Percentiles rank a stretch among this genome's conserved stretches.
phyloP scores from a whole-genome alignment of 2,888 invertebrate species.

The Balanococcus diminutus region DNA sequence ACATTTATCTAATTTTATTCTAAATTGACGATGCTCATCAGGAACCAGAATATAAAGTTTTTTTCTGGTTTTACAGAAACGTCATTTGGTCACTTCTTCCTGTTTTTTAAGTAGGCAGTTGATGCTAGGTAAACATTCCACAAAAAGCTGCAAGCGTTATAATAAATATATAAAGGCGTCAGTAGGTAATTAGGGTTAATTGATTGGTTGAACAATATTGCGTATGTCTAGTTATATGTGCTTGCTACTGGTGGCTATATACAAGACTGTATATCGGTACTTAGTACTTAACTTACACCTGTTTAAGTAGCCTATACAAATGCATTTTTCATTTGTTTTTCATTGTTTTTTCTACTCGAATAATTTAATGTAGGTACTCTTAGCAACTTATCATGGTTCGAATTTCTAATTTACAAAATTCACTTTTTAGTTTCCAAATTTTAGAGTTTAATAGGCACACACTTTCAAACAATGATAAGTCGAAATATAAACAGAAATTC shows the following conservation, averaged over 20 bases:
- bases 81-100: slow-evolving; percentile 15
- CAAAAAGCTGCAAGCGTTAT: not conserved
- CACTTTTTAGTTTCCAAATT: too few species aligned
- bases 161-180: too few species aligned
- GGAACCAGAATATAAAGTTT: not conserved
- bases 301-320: too few species aligned
- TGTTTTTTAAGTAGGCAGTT: not conserved
- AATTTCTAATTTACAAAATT: too few species aligned
- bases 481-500: not conserved
- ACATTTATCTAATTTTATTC: not conserved
- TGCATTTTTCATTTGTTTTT: too few species aligned
- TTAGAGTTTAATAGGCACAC: too few species aligned
- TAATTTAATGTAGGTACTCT: too few species aligned
- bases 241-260: not conserved
- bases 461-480: too few species aligned
- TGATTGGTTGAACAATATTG: not conserved
- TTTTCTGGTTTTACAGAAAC: slow-evolving; percentile 19
- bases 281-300: too few species aligned
- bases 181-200: not conserved
- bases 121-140: not conserved
- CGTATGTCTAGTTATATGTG: not conserved
- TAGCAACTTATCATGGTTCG: too few species aligned
- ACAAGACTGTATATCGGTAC: too few species aligned
- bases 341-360: too few species aligned
- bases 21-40: slow-evolving; percentile 23